phyloP scores from a whole-genome alignment of 2,113 vertebrate genomes.

The Corythoichthys intestinalis region DNA sequence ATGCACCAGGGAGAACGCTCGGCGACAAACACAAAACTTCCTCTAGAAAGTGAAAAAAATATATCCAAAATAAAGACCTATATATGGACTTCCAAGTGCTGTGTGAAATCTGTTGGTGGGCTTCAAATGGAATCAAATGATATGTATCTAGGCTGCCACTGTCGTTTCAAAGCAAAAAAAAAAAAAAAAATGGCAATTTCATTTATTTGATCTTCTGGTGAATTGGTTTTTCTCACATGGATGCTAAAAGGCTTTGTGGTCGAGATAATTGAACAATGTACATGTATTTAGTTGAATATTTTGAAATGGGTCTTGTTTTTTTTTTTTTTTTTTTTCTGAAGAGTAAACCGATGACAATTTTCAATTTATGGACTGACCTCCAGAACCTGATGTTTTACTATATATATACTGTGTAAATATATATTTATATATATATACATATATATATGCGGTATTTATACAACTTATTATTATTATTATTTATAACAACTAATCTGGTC shows the following conservation, averaged over 20 bases:
- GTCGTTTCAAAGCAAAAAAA: constrained; percentile 14
- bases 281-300: neutral
- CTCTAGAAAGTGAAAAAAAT: neutral
- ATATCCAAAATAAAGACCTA: constrained; percentile 29
- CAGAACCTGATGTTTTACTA: too few species aligned
- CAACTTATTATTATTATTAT: too few species aligned
- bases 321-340: neutral
- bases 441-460: neutral
- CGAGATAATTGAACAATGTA: neutral
- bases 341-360: too few species aligned
- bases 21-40: constrained; percentile 25
- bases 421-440: neutral
- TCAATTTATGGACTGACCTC: too few species aligned
- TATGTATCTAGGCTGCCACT: constrained; percentile 48
- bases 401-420: neutral
- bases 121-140: constrained; percentile 53
- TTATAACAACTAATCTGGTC: too few species aligned
- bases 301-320: too few species aligned
- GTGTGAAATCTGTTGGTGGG: constrained; percentile 22
- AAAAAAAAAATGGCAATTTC: neutral
- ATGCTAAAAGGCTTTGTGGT: constrained; percentile 17
- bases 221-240: neutral
- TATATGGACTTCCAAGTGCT: constrained; percentile 13
- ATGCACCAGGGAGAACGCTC: constrained; percentile 33
- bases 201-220: constrained; percentile 1